Evolutionary conservation across 1,140 invertebrate genomes (phyloP).

Genomic region (Nilaparvata lugens): DNA sequence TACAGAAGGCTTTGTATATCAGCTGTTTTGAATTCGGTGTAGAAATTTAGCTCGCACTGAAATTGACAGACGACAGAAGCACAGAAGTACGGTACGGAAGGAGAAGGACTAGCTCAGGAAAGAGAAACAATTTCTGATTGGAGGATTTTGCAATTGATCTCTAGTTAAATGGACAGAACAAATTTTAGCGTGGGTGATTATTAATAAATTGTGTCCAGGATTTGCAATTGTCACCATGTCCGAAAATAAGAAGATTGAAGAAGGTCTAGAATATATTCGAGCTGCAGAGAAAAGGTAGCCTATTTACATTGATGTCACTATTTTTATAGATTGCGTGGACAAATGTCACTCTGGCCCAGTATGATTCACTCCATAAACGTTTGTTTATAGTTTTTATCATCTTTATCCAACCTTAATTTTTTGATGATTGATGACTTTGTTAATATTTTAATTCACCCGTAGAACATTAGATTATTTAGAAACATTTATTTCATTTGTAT

Average conservation of each 20-base stretch:
- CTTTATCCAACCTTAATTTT: neutral
- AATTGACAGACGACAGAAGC: too few relatives aligned
- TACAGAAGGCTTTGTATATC: too few relatives aligned
- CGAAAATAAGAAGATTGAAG: constrained; percentile 33
- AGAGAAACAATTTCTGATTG: neutral
- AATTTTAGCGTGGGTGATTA: neutral
- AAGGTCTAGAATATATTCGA: constrained; percentile 40
- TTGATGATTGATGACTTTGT: too few relatives aligned
- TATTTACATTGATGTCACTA: too few relatives aligned
- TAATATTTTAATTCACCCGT: too few relatives aligned
- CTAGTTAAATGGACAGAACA: neutral
- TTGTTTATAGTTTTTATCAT: constrained; percentile 1
- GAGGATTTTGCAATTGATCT: neutral
- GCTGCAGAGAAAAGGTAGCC: constrained; percentile 46
- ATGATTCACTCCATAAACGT: neutral
- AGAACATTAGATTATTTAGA: too few relatives aligned
- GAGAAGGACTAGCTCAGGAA: too few relatives aligned
- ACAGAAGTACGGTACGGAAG: too few relatives aligned
- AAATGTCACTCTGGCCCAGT: neutral
- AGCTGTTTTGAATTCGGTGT: too few relatives aligned
- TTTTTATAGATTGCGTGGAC: neutral
- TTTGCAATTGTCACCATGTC: constrained; percentile 4
- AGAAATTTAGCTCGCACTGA: too few relatives aligned
- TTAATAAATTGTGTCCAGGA: neutral
- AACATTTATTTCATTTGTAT: too few relatives aligned